Percentiles rank a stretch among this genome's conserved stretches.
These are phyloP conservation scores for Ceratoteleas bidentatus DNA, from an alignment of 1,140 invertebrate species.

Conservation along the genomic window DNA sequence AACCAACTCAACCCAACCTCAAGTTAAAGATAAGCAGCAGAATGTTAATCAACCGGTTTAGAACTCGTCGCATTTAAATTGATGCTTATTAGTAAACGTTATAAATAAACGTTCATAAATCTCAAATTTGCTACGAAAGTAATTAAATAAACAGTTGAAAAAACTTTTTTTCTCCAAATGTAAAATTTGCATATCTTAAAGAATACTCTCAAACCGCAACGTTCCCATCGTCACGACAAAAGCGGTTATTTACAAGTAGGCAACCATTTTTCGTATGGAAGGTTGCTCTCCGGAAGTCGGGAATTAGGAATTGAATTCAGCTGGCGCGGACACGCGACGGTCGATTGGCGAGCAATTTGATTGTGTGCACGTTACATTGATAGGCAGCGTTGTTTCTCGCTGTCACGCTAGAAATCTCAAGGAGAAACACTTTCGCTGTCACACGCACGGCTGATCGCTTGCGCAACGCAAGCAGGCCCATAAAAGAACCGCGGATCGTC, in stretches of 20 bases:
- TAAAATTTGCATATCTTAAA: too few relatives aligned
- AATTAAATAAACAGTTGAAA: too few relatives aligned
- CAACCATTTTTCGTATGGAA: constrained; percentile 21
- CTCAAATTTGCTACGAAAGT: too few relatives aligned
- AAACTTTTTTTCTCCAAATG: too few relatives aligned
- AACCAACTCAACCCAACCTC: neutral
- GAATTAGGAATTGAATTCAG: constrained; percentile 45
- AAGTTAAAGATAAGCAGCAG: neutral
- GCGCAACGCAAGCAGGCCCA: constrained; percentile 61
- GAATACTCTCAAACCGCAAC: too few relatives aligned
- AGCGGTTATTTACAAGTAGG: neutral
- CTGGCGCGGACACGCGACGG: constrained; percentile 32
- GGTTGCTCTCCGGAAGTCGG: constrained; percentile 35
- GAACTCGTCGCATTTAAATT: too few relatives aligned
- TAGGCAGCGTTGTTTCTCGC: constrained; percentile 58
- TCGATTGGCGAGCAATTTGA: constrained; percentile 47
- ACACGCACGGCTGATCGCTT: constrained; percentile 66
- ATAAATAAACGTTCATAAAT: too few relatives aligned
- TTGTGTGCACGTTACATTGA: constrained; percentile 40
- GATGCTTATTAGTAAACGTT: too few relatives aligned
- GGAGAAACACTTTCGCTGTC: constrained; percentile 80
- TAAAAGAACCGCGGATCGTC: constrained; percentile 56
- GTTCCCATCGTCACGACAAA: too few relatives aligned
- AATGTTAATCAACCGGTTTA: neutral
- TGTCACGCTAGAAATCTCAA: constrained; percentile 75